phyloP scores from a whole-genome alignment of 1,140 invertebrate species.

The Euglossa dilemma region DNA sequence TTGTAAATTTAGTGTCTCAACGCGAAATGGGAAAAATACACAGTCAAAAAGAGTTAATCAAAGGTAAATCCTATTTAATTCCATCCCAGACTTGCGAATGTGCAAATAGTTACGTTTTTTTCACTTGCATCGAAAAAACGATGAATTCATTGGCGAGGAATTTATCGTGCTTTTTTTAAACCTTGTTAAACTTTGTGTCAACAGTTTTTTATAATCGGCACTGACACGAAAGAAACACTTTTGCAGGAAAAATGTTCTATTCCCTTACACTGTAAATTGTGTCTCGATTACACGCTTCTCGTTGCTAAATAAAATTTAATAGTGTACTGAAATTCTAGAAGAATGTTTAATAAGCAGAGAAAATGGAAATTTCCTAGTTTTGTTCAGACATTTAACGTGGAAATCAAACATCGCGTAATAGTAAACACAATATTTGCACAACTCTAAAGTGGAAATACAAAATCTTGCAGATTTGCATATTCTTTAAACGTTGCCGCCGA shows the following conservation, averaged over 20 bases:
- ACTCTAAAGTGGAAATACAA: not conserved
- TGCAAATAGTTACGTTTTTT: constrained; percentile 5
- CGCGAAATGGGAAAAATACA: constrained; percentile 1
- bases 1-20: too few species aligned
- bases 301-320: not conserved
- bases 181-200: not conserved
- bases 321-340: not conserved
- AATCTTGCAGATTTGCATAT: not conserved
- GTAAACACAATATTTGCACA: not conserved
- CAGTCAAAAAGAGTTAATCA: not conserved
- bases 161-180: not conserved
- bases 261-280: too few species aligned
- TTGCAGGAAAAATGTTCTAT: too few species aligned
- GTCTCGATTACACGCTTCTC: too few species aligned
- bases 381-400: not conserved
- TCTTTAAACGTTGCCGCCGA: not conserved
- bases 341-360: too few species aligned
- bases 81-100: constrained; percentile 18
- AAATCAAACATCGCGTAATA: not conserved
- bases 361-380: not conserved
- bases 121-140: not conserved
- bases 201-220: not conserved
- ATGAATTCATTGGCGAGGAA: not conserved
- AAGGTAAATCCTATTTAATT: constrained; percentile 6
- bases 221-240: not conserved